phyloP scores from a whole-genome alignment of 2,113 vertebrate genomes.

The Bos javanicus region DNA sequence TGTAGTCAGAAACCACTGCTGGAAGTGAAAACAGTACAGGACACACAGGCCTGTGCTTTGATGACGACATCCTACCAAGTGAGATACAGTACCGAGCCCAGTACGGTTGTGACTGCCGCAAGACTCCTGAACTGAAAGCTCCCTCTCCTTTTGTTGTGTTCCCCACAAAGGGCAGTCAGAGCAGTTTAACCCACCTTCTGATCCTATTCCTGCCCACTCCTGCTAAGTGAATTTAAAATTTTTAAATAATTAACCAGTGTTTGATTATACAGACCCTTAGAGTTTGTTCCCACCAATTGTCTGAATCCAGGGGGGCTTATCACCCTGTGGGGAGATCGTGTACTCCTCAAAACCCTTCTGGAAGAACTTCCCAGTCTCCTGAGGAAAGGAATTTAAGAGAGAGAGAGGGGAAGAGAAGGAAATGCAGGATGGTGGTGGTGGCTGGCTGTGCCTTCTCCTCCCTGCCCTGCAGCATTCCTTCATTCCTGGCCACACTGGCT shows the following conservation, averaged over 20 bases:
- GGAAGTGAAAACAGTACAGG: background rate
- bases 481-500: background rate
- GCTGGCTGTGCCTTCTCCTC: background rate
- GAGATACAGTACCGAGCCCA: background rate
- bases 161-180: background rate
- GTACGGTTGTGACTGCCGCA: background rate
- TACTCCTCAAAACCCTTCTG: background rate
- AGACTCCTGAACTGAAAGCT: background rate
- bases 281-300: background rate
- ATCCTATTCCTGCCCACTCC: background rate
- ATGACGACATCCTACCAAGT: background rate
- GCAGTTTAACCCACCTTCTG: background rate
- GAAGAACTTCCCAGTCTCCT: background rate
- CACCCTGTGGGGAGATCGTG: background rate
- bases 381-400: background rate
- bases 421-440: no score
- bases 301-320: background rate
- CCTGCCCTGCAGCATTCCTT: background rate
- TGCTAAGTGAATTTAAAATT: background rate
- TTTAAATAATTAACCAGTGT: background rate
- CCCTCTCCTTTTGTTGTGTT: background rate
- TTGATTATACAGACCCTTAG: background rate
- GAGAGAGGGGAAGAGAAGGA: background rate
- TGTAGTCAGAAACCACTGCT: background rate
- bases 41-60: background rate